Evolutionary conservation across 2,888 invertebrate species (phyloP).

Genomic region (Craniophora ligustri): DNA sequence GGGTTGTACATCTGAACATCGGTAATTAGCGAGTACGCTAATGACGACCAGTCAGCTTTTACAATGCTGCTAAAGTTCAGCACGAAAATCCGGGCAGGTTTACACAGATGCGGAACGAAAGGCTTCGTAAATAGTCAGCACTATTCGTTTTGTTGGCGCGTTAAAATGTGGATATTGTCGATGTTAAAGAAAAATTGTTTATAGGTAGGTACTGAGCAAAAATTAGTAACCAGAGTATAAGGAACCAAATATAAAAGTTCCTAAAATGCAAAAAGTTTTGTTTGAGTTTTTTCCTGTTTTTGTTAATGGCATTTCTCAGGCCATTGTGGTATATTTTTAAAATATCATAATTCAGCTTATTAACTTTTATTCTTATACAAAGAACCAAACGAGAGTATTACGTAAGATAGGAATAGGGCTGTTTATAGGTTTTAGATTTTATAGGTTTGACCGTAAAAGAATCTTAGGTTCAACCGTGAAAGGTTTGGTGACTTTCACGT

Average conservation of each 20-base stretch:
- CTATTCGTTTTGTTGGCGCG: slow-evolving; percentile 47
- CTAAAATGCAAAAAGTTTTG: no score
- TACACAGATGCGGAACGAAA: slow-evolving; percentile 50
- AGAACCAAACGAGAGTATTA: slow-evolving; percentile 17
- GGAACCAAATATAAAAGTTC: no score
- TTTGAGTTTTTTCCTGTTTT: no score
- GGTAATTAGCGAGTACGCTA: slow-evolving; percentile 75
- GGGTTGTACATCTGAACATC: slow-evolving; percentile 67
- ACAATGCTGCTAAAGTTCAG: slow-evolving; percentile 61
- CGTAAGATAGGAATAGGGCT: slow-evolving; percentile 4
- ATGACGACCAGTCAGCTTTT: slow-evolving; percentile 71
- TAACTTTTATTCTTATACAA: slow-evolving; percentile 4
- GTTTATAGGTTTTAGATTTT: no score
- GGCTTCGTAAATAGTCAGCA: slow-evolving; percentile 59
- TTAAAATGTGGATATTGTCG: slow-evolving; percentile 45
- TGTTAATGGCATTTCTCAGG: no score
- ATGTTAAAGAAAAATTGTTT: slow-evolving; percentile 27
- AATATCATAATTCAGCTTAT: no score
- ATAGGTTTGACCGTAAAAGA: no score
- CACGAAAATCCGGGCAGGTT: slow-evolving; percentile 54
- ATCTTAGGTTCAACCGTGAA: no score
- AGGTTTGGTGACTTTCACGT: no score
- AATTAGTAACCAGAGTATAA: slow-evolving; percentile 4
- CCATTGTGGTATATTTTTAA: no score
- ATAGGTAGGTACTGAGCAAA: slow-evolving; percentile 1